Evolutionary conservation across 92 coral and sea anemone species (phyloP).

Genomic region (Ricordea florida): DNA sequence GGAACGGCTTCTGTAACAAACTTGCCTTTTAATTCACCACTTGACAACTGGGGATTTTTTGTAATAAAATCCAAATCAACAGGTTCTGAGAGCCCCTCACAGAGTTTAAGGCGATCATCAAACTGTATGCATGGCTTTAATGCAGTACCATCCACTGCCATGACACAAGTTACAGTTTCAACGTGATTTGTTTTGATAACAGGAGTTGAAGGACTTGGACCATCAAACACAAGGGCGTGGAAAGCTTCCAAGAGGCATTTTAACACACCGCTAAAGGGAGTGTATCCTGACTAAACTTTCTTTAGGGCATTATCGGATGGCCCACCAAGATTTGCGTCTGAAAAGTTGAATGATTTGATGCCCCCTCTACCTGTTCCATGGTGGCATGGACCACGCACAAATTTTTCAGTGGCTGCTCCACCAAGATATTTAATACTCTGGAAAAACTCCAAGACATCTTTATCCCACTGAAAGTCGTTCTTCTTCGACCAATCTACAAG

Average conservation of each 20-base stretch:
- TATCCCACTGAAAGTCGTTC: slow-evolving; percentile 36
- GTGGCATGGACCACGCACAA: slow-evolving; percentile 52
- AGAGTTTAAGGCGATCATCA: slow-evolving; percentile 45
- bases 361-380: slow-evolving; percentile 48
- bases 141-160: slow-evolving; percentile 58
- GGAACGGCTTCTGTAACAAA: slow-evolving; percentile 34
- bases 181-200: slow-evolving; percentile 15
- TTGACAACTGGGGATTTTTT: slow-evolving; percentile 19
- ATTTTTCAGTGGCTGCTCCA: slow-evolving; percentile 32
- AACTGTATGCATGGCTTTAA: slow-evolving; percentile 53
- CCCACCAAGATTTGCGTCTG: slow-evolving; percentile 45
- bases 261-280: slow-evolving; percentile 43
- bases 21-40: slow-evolving; percentile 30
- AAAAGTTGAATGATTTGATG: slow-evolving; percentile 30
- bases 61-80: slow-evolving; percentile 20
- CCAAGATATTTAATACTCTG: slow-evolving; percentile 46
- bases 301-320: slow-evolving; percentile 33
- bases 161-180: slow-evolving; percentile 12
- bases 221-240: slow-evolving; percentile 26
- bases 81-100: slow-evolving; percentile 27
- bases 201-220: slow-evolving; percentile 20
- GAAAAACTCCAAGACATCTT: slow-evolving; percentile 37
- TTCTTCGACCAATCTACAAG: background rate
- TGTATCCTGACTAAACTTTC: slow-evolving; percentile 43
- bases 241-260: slow-evolving; percentile 46